Conservation (phyloP, 1,140 invertebrate genomes). For the Gonatopus flavifemur region DNA sequence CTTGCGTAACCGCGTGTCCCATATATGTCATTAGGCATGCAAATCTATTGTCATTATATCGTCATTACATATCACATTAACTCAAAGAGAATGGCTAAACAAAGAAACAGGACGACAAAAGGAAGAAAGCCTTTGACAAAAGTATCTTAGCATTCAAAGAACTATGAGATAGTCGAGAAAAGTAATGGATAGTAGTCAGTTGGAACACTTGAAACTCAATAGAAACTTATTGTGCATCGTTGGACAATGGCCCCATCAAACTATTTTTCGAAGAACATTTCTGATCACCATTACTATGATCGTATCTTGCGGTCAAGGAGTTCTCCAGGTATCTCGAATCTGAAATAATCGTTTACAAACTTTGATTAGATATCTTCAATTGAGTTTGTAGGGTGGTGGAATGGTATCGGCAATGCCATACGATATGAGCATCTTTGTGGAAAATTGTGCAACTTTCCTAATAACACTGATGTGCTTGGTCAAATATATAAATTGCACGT, state of each 20-base stretch:
- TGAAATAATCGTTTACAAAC: not conserved
- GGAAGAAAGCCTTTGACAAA: too few species aligned
- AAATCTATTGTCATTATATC: too few species aligned
- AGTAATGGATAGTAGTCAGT: constrained; percentile 19
- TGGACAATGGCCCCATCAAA: constrained; percentile 32
- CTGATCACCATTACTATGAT: constrained; percentile 14
- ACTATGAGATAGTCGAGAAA: not conserved
- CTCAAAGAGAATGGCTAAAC: too few species aligned
- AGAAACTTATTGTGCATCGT: constrained; percentile 20
- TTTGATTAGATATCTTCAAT: not conserved
- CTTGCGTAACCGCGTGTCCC: too few species aligned
- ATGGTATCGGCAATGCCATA: constrained; percentile 14
- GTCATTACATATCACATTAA: too few species aligned
- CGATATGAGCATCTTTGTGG: constrained; percentile 24
- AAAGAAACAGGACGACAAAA: too few species aligned
- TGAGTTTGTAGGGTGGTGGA: constrained; percentile 25
- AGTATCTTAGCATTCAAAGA: too few species aligned
- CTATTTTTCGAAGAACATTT: constrained; percentile 12
- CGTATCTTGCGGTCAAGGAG: constrained; percentile 13
- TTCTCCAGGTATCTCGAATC: constrained; percentile 28
- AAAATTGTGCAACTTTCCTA: constrained; percentile 25
- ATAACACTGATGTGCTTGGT: constrained; percentile 27
- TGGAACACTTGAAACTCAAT: constrained; percentile 20
- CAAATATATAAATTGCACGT: constrained; percentile 33
- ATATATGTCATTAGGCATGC: too few species aligned